These are phyloP conservation scores for Drosophila tristis DNA, from an alignment of 1,140 invertebrate species.

Conservation along the genomic window DNA sequence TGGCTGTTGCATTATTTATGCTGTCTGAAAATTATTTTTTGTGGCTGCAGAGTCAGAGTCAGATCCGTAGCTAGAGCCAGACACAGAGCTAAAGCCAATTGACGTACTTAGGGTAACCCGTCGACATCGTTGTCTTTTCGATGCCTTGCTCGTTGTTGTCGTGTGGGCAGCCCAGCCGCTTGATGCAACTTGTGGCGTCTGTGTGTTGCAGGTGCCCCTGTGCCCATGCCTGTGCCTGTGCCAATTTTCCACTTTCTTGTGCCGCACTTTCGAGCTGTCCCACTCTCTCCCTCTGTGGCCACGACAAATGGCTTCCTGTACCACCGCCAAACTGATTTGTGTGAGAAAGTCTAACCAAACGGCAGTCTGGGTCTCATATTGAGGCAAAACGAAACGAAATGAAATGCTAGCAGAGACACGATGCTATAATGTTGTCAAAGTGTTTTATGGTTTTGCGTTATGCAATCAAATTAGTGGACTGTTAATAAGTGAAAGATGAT, in stretches of 20 bases:
- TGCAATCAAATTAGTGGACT: slow-evolving; percentile 64
- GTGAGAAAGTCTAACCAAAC: slow-evolving; percentile 68
- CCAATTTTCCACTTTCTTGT: slow-evolving; percentile 75
- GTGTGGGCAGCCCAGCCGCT: slow-evolving; percentile 58
- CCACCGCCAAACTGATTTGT: slow-evolving; percentile 64
- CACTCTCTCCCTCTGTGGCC: slow-evolving; percentile 17
- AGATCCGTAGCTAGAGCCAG: slow-evolving; percentile 15
- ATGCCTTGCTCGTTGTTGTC: slow-evolving; percentile 18
- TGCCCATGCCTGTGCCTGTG: slow-evolving; percentile 33
- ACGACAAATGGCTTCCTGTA: slow-evolving; percentile 78
- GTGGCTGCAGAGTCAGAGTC: slow-evolving; percentile 9
- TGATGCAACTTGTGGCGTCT: slow-evolving; percentile 50
- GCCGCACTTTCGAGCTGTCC: slow-evolving; percentile 25
- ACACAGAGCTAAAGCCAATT: slow-evolving; percentile 53
- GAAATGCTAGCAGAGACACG: slow-evolving; percentile 36
- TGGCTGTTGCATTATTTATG: slow-evolving; percentile 74
- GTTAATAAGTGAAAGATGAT: slow-evolving; percentile 51
- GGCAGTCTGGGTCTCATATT: slow-evolving; percentile 7
- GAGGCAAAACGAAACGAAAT: slow-evolving; percentile 27
- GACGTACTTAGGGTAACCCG: slow-evolving; percentile 77
- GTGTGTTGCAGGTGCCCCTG: slow-evolving; percentile 42
- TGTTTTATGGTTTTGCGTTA: slow-evolving; percentile 73
- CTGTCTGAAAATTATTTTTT: slow-evolving; percentile 66
- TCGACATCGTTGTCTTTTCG: slow-evolving; percentile 47
- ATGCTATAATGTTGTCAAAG: slow-evolving; percentile 76